Base-by-base conservation (phyloP, 2,888 invertebrate species). In the Amorpha juglandis region DNA sequence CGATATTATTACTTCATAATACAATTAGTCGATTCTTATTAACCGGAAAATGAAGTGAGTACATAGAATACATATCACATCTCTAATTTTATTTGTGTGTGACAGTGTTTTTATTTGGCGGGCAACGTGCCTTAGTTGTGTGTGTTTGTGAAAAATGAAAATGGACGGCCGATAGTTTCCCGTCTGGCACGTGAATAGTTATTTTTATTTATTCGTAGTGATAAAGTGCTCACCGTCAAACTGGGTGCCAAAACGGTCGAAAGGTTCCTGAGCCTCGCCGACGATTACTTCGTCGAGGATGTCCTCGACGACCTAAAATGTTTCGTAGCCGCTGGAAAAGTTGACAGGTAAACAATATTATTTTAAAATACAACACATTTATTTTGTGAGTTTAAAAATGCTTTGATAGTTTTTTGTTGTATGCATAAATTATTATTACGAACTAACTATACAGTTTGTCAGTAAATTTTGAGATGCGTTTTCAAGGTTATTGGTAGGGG, bases 181-280 rank as follows among this genome's bases (percentile, higher is more conserved):
- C 80, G 79, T 82, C 82, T 79, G 80, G 88, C 90, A 89, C 85
- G 88, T 88, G 88, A 88, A 88, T 75, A 81, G 77, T 77, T 80
- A 81, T 83, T 80, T 82, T 84, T 83, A 78, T 82, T 86, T 84
- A 82, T 78, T 82, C 80, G 72, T 71, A 73, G 68, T 66, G 71
- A 68, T 74, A 78, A 78, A 75, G 76, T 78, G 75, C 80, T 78
- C 69, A 73, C 81, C 86, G 90, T 84, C 92, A 93, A 93, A 82
- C 93, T 93, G 93, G 93, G 93, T 93, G 85, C 93, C 90, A 93
- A 92, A 91, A 91, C 91, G 77, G 89, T 92, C 70, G 92, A 92
- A 76, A 89, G 89, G 79, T 91, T 93, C 78, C 80, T 93, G 74
- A 89, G 82, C 81, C 86, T 91, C 75, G 93, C 93, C 73, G 93